A percentile compares a stretch with the other conserved stretches of the same genome.
Evolutionary conservation across 2,113 vertebrate genomes (phyloP).

Genomic region (Dromas ardeola): DNA sequence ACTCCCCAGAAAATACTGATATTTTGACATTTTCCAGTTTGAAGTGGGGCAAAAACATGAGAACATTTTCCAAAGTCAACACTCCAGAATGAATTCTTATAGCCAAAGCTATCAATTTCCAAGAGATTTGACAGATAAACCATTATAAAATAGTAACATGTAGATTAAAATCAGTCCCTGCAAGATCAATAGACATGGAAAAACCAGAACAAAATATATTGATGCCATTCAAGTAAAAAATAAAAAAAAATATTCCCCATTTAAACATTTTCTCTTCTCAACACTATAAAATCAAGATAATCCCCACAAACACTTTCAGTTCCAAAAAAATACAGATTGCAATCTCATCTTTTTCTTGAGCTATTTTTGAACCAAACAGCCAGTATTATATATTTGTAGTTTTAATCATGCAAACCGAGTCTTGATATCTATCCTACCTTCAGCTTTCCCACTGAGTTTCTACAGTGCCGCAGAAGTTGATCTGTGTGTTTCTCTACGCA

Average conservation of each 20-base stretch:
- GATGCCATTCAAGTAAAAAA: neutral
- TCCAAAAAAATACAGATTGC: neutral
- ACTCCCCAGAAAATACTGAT: neutral
- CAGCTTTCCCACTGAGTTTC: neutral
- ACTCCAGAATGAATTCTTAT: neutral
- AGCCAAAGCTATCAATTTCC: neutral
- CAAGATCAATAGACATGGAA: neutral
- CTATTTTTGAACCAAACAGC: neutral
- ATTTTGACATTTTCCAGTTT: neutral
- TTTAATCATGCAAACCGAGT: neutral
- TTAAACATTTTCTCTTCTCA: neutral
- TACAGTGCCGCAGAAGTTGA: neutral
- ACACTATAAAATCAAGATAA: neutral
- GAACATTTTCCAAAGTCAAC: neutral
- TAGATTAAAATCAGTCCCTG: neutral
- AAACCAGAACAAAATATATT: neutral
- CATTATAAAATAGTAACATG: neutral
- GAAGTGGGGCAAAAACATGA: neutral
- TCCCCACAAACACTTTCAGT: neutral
- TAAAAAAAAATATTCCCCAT: neutral
- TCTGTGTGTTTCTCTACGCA: neutral
- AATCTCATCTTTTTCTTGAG: neutral
- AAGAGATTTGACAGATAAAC: neutral
- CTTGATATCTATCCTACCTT: neutral
- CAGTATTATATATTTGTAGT: neutral